phyloP scores from a whole-genome alignment of 2,797 vertebrate genomes.

The Epinephelus malabaricus region DNA sequence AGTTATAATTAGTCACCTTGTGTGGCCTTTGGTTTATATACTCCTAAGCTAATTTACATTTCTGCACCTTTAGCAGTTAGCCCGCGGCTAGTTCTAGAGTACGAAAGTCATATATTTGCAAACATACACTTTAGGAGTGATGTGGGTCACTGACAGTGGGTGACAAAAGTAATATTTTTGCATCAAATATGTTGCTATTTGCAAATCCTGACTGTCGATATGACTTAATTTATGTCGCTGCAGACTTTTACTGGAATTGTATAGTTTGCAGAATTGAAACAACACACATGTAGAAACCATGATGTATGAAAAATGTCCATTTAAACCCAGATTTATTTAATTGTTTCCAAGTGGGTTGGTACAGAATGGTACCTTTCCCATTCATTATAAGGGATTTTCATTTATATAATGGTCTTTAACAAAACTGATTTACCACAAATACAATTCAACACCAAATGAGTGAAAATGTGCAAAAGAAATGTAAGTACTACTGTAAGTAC shows the following conservation, averaged over 20 bases:
- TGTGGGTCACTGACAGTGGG: not conserved
- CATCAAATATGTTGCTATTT: not conserved
- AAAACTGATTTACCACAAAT: not conserved
- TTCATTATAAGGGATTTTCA: not conserved
- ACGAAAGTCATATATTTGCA: not conserved
- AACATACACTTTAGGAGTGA: not conserved
- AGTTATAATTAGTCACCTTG: not conserved
- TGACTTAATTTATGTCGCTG: too few species aligned
- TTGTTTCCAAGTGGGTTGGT: not conserved
- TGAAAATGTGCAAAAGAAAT: not conserved
- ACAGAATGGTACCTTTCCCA: not conserved
- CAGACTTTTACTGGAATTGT: too few species aligned
- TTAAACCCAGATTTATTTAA: not conserved
- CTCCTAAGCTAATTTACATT: not conserved
- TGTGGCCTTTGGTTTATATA: not conserved
- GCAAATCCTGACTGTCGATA: too few species aligned
- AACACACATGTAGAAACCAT: too few species aligned
- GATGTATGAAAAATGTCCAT: not conserved
- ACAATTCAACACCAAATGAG: not conserved
- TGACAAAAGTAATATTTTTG: slow-evolving; percentile 1
- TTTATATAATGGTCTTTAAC: too few species aligned
- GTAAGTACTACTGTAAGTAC: too few species aligned
- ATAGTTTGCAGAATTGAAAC: too few species aligned
- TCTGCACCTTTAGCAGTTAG: not conserved
- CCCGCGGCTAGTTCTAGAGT: not conserved